Base-by-base conservation (phyloP, 2,797 vertebrate species). In the Myotis myotis region DNA sequence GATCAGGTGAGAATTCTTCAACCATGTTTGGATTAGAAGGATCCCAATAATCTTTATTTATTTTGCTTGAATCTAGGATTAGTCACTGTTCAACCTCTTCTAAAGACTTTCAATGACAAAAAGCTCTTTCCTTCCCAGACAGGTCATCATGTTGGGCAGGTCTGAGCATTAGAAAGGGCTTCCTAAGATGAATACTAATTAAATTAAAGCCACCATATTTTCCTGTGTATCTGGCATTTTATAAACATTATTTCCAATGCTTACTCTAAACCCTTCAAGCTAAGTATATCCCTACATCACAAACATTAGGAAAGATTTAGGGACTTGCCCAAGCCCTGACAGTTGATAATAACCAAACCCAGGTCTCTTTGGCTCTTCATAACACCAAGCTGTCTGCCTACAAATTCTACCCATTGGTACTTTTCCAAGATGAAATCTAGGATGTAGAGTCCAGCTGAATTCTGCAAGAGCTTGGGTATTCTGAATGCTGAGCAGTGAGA, bases 161-260 rank as follows among this genome's bases (percentile, higher is more conserved):
- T 92, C 70, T 25, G 7, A 66, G 75, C 38, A 72, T 68, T 88
- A 28, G 53, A 76, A 25, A 44, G 23, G 25, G 5, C 12, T 92
- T 95, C 55, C 25, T 95, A 82, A 64, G 47, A 80, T 89, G 62
- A 92, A 57, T 30, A 87, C 53, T 64, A 89, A 66, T 93, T 76
- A 76, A 41, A 53, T 71, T 62, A 80, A 87, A 87, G 28, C 38
- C 8, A 47, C 49, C 1, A 74, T 85, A 33, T 7, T 28, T 47
- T 41, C 22, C 33, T 17, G 9, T 57, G 8, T 2, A 38, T 71
- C 23, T 41, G 36, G 3, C 3, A 72, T 44, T 66, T 92, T 72
- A 9, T 60, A 90, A 36, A 33, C 3, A 25, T 75, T 55, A 55
- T 79, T 91, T 84, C 2, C 81, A 64, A n/a, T 57, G 20, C 20